A percentile compares a stretch with the other conserved stretches of the same genome.
Evolutionary conservation across 2,113 vertebrate genomes (phyloP).

Genomic region (Chiloscyllium plagiosum): DNA sequence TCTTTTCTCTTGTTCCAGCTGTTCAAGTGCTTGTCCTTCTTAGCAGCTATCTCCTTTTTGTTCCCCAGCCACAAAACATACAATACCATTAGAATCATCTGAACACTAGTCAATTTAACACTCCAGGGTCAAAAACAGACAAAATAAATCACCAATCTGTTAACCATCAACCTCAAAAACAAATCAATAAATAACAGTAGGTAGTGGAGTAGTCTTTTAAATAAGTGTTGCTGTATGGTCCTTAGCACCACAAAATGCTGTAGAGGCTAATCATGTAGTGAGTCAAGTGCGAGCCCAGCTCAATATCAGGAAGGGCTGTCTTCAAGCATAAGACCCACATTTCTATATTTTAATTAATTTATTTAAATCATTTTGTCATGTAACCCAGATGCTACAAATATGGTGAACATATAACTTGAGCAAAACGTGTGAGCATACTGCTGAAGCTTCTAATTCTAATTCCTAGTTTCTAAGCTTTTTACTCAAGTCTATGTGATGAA

Average conservation of each 20-base stretch:
- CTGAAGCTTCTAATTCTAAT: not conserved
- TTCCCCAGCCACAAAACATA: not conserved
- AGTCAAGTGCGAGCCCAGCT: not conserved
- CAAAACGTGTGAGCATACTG: not conserved
- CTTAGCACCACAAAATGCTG: not conserved
- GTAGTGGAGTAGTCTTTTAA: not conserved
- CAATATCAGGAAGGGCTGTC: not conserved
- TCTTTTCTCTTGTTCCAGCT: not conserved
- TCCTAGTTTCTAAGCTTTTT: not conserved
- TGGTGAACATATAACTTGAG: not conserved
- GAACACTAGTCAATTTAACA: not conserved
- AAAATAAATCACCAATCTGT: not conserved
- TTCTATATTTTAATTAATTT: not conserved
- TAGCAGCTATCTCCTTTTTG: not conserved
- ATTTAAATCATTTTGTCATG: not conserved
- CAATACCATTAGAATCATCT: not conserved
- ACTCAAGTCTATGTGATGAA: not conserved
- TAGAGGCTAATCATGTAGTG: not conserved
- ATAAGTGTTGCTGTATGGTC: not conserved
- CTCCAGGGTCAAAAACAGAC: not conserved
- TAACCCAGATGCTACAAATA: not conserved
- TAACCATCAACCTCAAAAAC: not conserved
- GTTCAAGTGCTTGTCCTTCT: not conserved
- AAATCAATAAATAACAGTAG: not conserved
- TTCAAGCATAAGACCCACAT: not conserved